Evolutionary conservation across 2,888 invertebrate genomes (phyloP), one percentile per base, ranked within the genome.

Genomic region (Eristalis intricaria): DNA sequence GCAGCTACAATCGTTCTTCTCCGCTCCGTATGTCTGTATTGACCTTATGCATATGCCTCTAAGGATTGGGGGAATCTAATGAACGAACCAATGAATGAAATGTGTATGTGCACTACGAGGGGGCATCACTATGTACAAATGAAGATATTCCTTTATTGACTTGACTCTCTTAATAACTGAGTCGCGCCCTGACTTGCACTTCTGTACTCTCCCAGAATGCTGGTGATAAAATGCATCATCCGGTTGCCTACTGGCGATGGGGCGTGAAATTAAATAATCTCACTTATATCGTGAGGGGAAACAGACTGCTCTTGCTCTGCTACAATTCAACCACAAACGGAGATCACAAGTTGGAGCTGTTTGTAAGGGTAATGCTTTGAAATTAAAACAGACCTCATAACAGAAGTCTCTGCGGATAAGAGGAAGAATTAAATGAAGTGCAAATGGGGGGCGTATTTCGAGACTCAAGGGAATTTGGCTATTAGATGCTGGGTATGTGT

Each of bases 221-320:
- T 61, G 74, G 74, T 63, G 56, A 82, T 86, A 85, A 85, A 86
- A 74, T 86, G 82, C 85, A 82, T 65, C 85, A 86, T 82, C 82
- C 85, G 82, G 82, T 82, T 78, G 69, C 56, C 56, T 40, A 78
- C 69, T 86, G 74, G 50, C 58, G 65, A 74, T 81, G 77, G 43
- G 81, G 73, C 69, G 73, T 85, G 26, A 81, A 85, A 81, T 81
- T 85, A 58, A 85, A 80, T 69, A 76, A 84, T 68, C 56, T 76
- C 60, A 22, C 71, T 69, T 65, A 13, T 35, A 35, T 35, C 26
- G 38, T 60, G 60, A 32, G 23, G 26, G 26, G 13, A 60, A 23
- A 60, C 60, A 60, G 8, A 32, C 32, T 32, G 32, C 10, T 32
- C 8, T 1, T 50, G 50, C 19, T 50, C 50, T 19, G 50, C 13